Evolutionary conservation across 2,888 invertebrate species (phyloP).

Genomic region (Machimus atricapillus): DNA sequence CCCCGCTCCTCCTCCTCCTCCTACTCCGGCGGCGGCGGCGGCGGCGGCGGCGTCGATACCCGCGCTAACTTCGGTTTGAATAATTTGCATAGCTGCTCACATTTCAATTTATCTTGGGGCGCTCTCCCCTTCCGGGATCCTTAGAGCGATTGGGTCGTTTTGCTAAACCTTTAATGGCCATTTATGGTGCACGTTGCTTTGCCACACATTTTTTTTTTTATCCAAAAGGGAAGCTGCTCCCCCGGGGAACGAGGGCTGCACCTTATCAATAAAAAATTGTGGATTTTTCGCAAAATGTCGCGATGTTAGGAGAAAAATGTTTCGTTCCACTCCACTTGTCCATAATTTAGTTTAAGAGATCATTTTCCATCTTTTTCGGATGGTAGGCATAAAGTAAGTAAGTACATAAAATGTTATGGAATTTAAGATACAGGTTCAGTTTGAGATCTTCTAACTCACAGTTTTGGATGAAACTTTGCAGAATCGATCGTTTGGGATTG

Average conservation of each 20-base stretch:
- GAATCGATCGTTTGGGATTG: too few species aligned
- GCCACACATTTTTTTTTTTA: not conserved
- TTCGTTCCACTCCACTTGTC: not conserved
- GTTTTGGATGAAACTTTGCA: too few species aligned
- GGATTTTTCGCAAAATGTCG: not conserved
- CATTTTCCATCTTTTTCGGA: not conserved
- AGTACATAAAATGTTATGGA: not conserved
- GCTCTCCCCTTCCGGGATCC: not conserved
- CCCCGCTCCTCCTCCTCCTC: too few species aligned
- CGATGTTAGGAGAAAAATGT: not conserved
- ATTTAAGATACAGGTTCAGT: too few species aligned
- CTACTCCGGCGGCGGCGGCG: not conserved
- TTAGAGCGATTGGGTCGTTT: not conserved
- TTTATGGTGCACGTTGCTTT: not conserved
- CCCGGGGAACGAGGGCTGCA: not conserved
- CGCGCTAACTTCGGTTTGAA: constrained; percentile 1
- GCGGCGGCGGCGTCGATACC: too few species aligned
- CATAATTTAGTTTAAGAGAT: not conserved
- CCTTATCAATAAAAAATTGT: not conserved
- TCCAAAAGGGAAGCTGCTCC: not conserved
- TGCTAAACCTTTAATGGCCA: not conserved
- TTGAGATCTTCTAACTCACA: too few species aligned
- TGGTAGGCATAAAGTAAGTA: not conserved
- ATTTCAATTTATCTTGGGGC: constrained; percentile 21
- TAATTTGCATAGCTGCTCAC: constrained; percentile 17